Evolutionary conservation across 1,140 invertebrate species (phyloP).

Genomic region (Epicauta chinensis): DNA sequence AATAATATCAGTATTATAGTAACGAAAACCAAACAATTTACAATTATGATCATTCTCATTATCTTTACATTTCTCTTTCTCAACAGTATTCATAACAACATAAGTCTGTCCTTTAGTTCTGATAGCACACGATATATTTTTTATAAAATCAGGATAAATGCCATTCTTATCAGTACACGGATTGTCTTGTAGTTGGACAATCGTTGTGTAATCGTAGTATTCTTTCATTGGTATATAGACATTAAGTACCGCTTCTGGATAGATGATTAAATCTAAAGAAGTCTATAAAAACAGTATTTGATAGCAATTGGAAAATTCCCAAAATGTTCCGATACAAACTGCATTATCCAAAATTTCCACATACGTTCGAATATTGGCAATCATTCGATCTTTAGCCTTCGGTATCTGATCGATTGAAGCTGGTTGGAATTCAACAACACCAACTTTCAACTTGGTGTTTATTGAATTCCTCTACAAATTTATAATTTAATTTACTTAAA

Average conservation of each 20-base stretch:
- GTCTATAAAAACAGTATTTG: too few species aligned
- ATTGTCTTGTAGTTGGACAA: neutral
- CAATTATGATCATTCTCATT: constrained; percentile 31
- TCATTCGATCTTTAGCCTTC: neutral
- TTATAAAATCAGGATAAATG: constrained; percentile 39
- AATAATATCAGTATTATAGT: constrained; percentile 72
- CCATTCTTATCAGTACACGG: neutral
- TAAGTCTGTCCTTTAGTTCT: constrained; percentile 41
- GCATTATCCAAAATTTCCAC: constrained; percentile 2
- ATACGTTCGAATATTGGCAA: neutral
- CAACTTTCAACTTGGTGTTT: too few species aligned
- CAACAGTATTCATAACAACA: constrained; percentile 56
- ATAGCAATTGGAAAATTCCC: too few species aligned
- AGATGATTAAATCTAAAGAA: constrained; percentile 3
- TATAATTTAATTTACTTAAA: too few species aligned
- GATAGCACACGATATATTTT: constrained; percentile 41
- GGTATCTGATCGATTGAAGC: neutral
- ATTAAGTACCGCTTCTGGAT: neutral
- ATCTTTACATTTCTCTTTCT: constrained; percentile 41
- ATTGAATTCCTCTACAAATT: too few species aligned
- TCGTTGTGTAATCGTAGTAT: neutral
- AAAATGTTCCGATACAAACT: too few species aligned
- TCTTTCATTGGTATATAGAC: neutral
- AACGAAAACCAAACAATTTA: constrained; percentile 40
- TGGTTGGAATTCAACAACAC: constrained; percentile 1